A percentile compares a stretch with the other conserved stretches of the same genome.
Evolutionary conservation across 2,888 invertebrate genomes (phyloP).

Genomic region (Amiota communis): DNA sequence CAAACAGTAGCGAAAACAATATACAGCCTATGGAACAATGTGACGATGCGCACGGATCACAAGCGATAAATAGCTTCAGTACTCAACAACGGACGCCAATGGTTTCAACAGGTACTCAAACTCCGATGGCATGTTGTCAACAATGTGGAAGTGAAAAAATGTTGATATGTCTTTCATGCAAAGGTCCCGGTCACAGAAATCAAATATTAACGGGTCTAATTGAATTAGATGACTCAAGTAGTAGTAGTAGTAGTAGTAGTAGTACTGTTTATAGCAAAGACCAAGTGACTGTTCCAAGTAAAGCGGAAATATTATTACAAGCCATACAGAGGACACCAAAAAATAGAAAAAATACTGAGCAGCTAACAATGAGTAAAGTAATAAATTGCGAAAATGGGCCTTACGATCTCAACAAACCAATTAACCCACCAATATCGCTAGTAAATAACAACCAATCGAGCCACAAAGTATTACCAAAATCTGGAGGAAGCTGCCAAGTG

Average conservation of each 20-base stretch:
- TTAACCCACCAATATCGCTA: constrained; percentile 18
- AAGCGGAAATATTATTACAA: constrained; percentile 75
- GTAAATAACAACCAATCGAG: constrained; percentile 45
- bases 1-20: constrained; percentile 38
- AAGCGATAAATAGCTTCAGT: constrained; percentile 32
- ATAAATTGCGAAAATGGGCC: constrained; percentile 1
- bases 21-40: constrained; percentile 64
- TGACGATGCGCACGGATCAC: constrained; percentile 37
- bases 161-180: constrained; percentile 70
- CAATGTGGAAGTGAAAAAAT: constrained; percentile 72
- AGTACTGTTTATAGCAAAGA: constrained; percentile 61
- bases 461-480: constrained; percentile 19
- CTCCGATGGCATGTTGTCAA: constrained; percentile 63
- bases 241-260: no score
- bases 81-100: constrained; percentile 59
- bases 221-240: constrained; percentile 31
- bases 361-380: constrained; percentile 39
- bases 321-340: constrained; percentile 76
- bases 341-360: constrained; percentile 59
- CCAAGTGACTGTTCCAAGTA: constrained; percentile 70
- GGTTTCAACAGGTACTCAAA: constrained; percentile 73
- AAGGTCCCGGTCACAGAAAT: constrained; percentile 24
- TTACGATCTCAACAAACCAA: constrained; percentile 38
- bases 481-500: constrained; percentile 63
- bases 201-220: not conserved